These are phyloP conservation scores for Bursaphelenchus okinawaensis DNA, from an alignment of 2,888 invertebrate species.

Conservation along the genomic window DNA sequence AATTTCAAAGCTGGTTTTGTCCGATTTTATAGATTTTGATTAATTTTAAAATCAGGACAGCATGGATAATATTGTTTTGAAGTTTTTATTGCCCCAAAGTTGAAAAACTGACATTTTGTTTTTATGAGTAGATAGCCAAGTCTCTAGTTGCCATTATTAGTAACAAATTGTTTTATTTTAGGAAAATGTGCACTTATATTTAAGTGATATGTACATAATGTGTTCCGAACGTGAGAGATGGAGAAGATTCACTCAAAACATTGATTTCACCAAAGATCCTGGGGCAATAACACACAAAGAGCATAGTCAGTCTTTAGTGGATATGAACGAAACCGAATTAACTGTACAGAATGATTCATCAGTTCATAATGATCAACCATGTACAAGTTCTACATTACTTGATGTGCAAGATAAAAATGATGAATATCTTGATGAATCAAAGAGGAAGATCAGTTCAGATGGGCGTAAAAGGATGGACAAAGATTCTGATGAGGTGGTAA, in stretches of 20 bases:
- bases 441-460: background rate
- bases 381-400: background rate
- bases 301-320: background rate
- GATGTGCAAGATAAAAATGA: background rate
- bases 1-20: no score
- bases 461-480: background rate
- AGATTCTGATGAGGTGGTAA: slow-evolving; percentile 13
- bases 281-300: slow-evolving; percentile 13
- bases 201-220: slow-evolving; percentile 28
- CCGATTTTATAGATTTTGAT: no score
- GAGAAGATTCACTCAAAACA: slow-evolving; percentile 17
- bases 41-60: no score
- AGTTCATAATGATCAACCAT: background rate
- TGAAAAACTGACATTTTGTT: no score
- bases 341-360: background rate
- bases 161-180: slow-evolving; percentile 19
- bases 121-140: no score
- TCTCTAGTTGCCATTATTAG: background rate
- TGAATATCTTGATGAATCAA: no score
- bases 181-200: slow-evolving; percentile 32
- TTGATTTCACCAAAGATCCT: slow-evolving; percentile 27
- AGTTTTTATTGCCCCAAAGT: no score
- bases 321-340: slow-evolving; percentile 1
- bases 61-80: no score
- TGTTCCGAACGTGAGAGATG: slow-evolving; percentile 25